Evolutionary conservation across 2,888 invertebrate species (phyloP).

Genomic region (Eupithecia subumbrata): DNA sequence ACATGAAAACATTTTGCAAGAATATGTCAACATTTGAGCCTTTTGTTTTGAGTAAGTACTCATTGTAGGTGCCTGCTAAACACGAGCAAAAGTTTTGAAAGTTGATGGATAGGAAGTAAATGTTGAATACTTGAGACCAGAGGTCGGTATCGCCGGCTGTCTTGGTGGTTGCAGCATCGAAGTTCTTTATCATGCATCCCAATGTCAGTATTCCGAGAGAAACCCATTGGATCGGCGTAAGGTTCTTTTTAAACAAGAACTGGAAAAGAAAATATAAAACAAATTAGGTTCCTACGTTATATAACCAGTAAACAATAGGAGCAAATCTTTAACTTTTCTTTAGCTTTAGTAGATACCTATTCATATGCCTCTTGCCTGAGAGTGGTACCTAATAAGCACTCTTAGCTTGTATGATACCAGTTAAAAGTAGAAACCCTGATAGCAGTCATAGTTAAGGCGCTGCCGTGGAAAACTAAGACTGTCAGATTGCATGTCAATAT

Average conservation of each 20-base stretch:
- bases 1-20: conserved; percentile 98
- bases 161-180: conserved; percentile 81
- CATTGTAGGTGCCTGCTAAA: conserved; percentile 97
- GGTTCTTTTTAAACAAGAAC: conserved; percentile 93
- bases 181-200: conserved; percentile 96
- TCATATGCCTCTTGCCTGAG: background rate
- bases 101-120: conserved; percentile 86
- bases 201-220: conserved; percentile 93
- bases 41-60: conserved; percentile 94
- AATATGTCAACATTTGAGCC: conserved; percentile 94
- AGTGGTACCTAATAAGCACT: background rate
- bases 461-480: too few relatives aligned
- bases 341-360: too few relatives aligned
- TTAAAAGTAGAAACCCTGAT: background rate
- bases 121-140: conserved; percentile 77
- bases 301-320: too few relatives aligned
- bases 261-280: conserved; percentile 66
- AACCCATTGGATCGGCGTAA: conserved; percentile 93
- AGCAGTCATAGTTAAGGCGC: too few relatives aligned
- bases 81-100: conserved; percentile 96
- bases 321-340: too few relatives aligned
- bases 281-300: background rate
- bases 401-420: background rate
- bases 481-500: too few relatives aligned
- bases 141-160: conserved; percentile 57